phyloP scores from a whole-genome alignment of 2,797 vertebrate genomes.

The Chelmon rostratus region DNA sequence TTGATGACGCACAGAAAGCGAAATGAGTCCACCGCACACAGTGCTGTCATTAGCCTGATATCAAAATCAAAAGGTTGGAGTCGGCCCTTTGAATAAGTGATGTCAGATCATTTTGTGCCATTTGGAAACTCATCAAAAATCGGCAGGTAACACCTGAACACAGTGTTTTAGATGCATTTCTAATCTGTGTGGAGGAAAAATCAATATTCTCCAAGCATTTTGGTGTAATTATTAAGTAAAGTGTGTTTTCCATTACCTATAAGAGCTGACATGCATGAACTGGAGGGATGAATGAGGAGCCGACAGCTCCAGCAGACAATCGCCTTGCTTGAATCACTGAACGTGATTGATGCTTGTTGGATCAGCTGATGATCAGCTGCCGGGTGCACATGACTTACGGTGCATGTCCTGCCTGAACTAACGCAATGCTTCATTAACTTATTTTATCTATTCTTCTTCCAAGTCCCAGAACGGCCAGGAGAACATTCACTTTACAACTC shows the following conservation, averaged over 20 bases:
- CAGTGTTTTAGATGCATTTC: background rate
- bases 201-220: background rate
- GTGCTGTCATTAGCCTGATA: conserved; percentile 27
- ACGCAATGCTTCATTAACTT: conserved; percentile 67
- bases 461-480: conserved; percentile 52
- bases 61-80: conserved; percentile 22
- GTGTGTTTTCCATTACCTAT: conserved; percentile 5
- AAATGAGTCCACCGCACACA: conserved; percentile 6
- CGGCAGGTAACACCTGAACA: background rate
- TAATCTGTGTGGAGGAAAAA: background rate
- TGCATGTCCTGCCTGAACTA: conserved; percentile 50
- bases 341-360: conserved; percentile 56
- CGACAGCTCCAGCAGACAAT: conserved; percentile 30
- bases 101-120: conserved; percentile 2
- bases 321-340: conserved; percentile 40
- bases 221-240: background rate
- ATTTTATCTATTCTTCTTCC: conserved; percentile 56
- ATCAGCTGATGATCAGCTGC: conserved; percentile 70
- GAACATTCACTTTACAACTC: conserved; percentile 30
- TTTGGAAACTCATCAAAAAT: background rate
- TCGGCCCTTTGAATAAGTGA: background rate
- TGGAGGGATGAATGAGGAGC: conserved; percentile 6
- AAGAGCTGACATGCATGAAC: background rate
- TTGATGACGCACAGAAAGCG: conserved; percentile 40
- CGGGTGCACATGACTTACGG: conserved; percentile 61